Evolutionary conservation across 2,113 vertebrate genomes (phyloP).

Genomic region (Pituophis catenifer): DNA sequence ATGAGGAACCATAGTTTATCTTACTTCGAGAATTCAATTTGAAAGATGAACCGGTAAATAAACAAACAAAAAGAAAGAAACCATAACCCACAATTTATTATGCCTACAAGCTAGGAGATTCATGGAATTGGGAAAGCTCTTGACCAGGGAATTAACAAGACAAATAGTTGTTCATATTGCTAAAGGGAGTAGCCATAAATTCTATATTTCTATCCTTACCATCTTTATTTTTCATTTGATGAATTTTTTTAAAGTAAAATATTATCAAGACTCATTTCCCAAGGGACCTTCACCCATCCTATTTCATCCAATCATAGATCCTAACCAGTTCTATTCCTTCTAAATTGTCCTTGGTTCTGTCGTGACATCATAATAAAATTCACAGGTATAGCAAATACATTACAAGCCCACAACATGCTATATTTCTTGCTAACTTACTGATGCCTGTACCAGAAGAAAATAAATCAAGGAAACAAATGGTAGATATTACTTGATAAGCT

Average conservation of each 20-base stretch:
- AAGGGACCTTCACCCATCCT: background rate
- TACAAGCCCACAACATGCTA: background rate
- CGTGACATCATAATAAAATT: background rate
- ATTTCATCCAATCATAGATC: background rate
- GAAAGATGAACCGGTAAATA: background rate
- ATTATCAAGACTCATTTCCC: background rate
- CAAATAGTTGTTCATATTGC: background rate
- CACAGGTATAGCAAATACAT: background rate
- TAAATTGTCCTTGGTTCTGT: background rate
- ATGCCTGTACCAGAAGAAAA: background rate
- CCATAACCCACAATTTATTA: background rate
- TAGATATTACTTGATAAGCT: background rate
- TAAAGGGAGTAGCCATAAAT: background rate
- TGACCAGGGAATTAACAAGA: background rate
- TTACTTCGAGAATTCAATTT: background rate
- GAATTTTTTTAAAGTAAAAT: background rate
- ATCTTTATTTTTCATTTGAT: background rate
- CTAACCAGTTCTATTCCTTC: background rate
- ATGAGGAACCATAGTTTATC: background rate
- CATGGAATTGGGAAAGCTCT: background rate
- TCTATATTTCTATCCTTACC: background rate
- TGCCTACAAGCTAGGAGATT: background rate
- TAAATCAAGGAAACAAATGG: accelerated
- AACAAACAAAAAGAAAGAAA: background rate
- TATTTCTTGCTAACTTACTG: background rate